phyloP scores from a whole-genome alignment of 1,140 invertebrate genomes.

The Atopsyche davidsoni region DNA sequence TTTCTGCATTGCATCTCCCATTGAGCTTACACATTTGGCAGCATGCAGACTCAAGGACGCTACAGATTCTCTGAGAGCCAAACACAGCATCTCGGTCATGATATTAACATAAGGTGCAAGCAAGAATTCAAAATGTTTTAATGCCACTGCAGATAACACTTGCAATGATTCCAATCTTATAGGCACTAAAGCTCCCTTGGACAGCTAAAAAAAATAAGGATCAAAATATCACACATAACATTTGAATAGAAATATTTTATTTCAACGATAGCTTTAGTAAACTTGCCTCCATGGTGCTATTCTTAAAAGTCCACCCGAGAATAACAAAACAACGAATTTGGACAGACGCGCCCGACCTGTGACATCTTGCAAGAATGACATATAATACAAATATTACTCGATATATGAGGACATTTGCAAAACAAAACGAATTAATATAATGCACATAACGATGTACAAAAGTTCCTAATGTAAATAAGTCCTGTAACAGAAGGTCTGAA shows the following conservation, averaged over 20 bases:
- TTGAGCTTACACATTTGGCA: conserved; percentile 56
- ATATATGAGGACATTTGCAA: too few relatives aligned
- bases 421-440: too few relatives aligned
- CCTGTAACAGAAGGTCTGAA: too few relatives aligned
- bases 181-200: conserved; percentile 39
- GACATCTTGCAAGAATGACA: too few relatives aligned
- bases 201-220: conserved; percentile 1
- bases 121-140: conserved; percentile 55
- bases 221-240: conserved; percentile 1
- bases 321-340: conserved; percentile 53
- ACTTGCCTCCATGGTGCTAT: conserved; percentile 36
- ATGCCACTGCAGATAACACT: conserved; percentile 63
- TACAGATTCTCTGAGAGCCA: conserved; percentile 49
- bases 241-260: not conserved
- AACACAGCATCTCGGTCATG: conserved; percentile 53
- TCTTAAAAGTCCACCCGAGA: conserved; percentile 43
- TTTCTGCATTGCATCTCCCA: conserved; percentile 54
- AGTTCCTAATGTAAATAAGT: too few relatives aligned
- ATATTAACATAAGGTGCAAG: conserved; percentile 49
- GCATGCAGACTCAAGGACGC: conserved; percentile 57
- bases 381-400: too few relatives aligned
- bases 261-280: conserved; percentile 5
- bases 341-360: too few relatives aligned
- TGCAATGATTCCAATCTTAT: conserved; percentile 72
- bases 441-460: too few relatives aligned